Evolutionary conservation across 2,888 invertebrate species (phyloP).

Genomic region (Odontomyia ornata): DNA sequence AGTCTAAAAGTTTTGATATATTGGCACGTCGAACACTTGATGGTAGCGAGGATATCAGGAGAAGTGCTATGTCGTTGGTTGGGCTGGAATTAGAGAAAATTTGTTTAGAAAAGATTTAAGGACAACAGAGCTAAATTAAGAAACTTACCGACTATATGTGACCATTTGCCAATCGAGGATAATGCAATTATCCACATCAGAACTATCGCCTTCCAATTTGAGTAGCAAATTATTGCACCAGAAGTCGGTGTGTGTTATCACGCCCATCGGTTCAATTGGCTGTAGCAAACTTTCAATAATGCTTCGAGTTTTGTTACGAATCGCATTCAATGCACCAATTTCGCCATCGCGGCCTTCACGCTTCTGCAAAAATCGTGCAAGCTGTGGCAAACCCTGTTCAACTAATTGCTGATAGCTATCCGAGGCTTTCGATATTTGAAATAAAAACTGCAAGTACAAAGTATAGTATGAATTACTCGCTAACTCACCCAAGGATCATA

Average conservation of each 20-base stretch:
- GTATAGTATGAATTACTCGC: background rate
- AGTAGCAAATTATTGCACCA: constrained; percentile 85
- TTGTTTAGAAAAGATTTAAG: background rate
- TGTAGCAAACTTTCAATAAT: constrained; percentile 75
- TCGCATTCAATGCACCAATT: constrained; percentile 68
- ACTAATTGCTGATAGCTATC: constrained; percentile 83
- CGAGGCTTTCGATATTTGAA: constrained; percentile 80
- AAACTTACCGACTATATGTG: constrained; percentile 69
- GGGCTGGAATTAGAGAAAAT: constrained; percentile 63
- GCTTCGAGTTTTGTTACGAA: constrained; percentile 75
- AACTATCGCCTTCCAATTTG: constrained; percentile 65
- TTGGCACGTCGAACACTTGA: constrained; percentile 74
- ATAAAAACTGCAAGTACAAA: constrained; percentile 67
- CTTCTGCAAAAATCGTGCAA: constrained; percentile 75
- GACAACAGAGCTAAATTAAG: constrained; percentile 48
- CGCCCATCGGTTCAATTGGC: constrained; percentile 77
- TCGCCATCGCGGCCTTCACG: constrained; percentile 72
- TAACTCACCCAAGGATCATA: background rate
- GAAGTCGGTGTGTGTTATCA: constrained; percentile 84
- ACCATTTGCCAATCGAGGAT: constrained; percentile 89
- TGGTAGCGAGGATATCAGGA: constrained; percentile 77
- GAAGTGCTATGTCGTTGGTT: constrained; percentile 80
- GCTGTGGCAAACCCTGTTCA: constrained; percentile 78
- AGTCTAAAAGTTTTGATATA: constrained; percentile 72
- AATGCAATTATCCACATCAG: constrained; percentile 68